Base-by-base conservation (phyloP, 2,113 vertebrate species). In the Athene cunicularia region DNA sequence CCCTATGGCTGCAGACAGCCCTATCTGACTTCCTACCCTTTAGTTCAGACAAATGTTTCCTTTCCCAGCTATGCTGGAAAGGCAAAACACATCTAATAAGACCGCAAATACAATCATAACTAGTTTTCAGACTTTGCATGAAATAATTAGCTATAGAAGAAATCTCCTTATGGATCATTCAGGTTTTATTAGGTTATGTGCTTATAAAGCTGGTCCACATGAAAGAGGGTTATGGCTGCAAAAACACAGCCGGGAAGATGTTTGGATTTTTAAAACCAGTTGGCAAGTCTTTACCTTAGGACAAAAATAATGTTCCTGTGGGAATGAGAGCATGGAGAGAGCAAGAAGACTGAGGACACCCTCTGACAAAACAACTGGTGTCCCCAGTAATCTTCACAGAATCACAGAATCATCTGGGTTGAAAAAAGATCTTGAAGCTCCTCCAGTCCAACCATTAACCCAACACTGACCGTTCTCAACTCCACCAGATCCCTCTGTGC, bases 141-240 rank as follows among this genome's bases (percentile, higher is more conserved):
- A 52, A 80, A 43, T 33, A 30, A 58, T 30, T 49, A 58, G 5
- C 39, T 49, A 6, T 0, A 55, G 52, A 60, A 5, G 19, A 66
- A 45, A 72, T 43, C 22, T 88, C 59, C 33, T 68, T n/a, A 3
- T 11, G n/a, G 56, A 37, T 50, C 9, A 11, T 23, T 53, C 35
- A 14, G 32, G 35, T 12, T 86, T 60, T 50, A 21, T 35, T 12
- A 49, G 24, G 56, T 14, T 39, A 33, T 17, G 18, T 23, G 33
- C 3, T 64, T 8, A 4, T n/a, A 30, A 58, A 91, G 56, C 21
- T 18, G 35, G 35, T 28, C 43, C 59, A 37, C 0, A 0, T 8
- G 30, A n/a, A 43, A 33, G 43, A 50, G 22, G 14, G 20, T 10
- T 49, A 52, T 11, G 39, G 59, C 20, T 11, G 8, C 60, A 55